phyloP scores from a whole-genome alignment of 2,888 invertebrate genomes.

The Eupithecia subfuscata region DNA sequence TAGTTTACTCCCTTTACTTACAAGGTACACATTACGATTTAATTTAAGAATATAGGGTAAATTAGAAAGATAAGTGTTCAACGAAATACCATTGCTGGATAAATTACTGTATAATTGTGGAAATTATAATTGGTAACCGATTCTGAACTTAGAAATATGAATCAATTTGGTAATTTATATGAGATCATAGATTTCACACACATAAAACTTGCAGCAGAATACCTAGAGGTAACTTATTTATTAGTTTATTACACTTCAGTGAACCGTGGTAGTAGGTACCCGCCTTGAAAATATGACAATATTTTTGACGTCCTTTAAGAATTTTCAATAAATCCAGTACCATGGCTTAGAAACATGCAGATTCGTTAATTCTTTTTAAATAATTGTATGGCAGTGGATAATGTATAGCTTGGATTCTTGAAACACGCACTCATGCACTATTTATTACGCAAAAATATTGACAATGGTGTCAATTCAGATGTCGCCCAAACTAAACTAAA shows the following conservation, averaged over 20 bases:
- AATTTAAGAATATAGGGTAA: neutral
- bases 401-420: neutral
- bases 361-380: slow-evolving; percentile 28
- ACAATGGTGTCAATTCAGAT: neutral
- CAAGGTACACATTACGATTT: neutral
- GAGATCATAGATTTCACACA: slow-evolving; percentile 67
- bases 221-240: slow-evolving; percentile 4
- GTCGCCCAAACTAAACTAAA: too few relatives aligned
- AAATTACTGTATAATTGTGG: slow-evolving; percentile 7
- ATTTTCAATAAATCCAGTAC: neutral
- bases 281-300: neutral
- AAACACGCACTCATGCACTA: neutral
- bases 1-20: neutral
- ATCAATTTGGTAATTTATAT: slow-evolving; percentile 72
- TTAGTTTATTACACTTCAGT: neutral
- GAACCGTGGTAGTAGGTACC: neutral
- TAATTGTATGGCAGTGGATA: slow-evolving; percentile 73
- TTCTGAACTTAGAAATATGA: slow-evolving; percentile 55
- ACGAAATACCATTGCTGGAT: neutral
- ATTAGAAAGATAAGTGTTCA: neutral
- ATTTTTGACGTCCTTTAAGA: neutral
- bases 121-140: slow-evolving; percentile 61
- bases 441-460: neutral
- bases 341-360: neutral
- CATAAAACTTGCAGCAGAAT: slow-evolving; percentile 45